A percentile compares a stretch with the other conserved stretches of the same genome.
These are phyloP conservation scores for Orbicella faveolata DNA, from an alignment of 64 coral and sea anemone species.

Conservation along the genomic window DNA sequence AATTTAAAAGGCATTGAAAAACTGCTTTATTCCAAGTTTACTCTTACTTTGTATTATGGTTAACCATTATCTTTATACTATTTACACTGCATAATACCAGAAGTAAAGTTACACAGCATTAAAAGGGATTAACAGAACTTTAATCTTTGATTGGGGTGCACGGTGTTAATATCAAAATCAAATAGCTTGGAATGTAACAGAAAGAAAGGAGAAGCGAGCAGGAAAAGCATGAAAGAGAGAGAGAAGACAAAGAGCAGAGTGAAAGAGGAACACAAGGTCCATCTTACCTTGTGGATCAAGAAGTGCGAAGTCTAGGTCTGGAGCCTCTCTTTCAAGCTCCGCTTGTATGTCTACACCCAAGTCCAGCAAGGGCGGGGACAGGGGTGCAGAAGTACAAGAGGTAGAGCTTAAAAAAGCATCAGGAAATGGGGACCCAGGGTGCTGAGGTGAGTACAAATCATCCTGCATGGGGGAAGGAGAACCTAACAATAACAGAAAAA, in stretches of 20 bases:
- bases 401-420: constrained; percentile 89
- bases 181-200: not conserved
- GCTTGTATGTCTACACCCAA: constrained; percentile 95
- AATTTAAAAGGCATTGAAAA: not conserved
- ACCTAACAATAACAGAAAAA: constrained; percentile 70
- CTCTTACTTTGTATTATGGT: not conserved
- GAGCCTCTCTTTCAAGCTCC: constrained; percentile 74
- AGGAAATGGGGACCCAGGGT: constrained; percentile 88
- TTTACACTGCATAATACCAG: not conserved
- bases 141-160: not conserved
- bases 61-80: not conserved
- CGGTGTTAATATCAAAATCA: not conserved
- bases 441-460: constrained; percentile 80
- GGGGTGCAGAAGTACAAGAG: constrained; percentile 98
- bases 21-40: not conserved
- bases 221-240: not conserved
- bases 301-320: constrained; percentile 70
- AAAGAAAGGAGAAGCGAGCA: not conserved
- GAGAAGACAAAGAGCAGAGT: not conserved
- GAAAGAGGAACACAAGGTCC: constrained; percentile 67
- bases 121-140: constrained; percentile 21
- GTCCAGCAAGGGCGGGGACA: constrained; percentile 65
- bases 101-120: constrained; percentile 27
- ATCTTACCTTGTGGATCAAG: constrained; percentile 94
- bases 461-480: constrained; percentile 54